Base-by-base conservation (phyloP, 2,113 vertebrate genomes). In the Brachypteracias leptosomus region DNA sequence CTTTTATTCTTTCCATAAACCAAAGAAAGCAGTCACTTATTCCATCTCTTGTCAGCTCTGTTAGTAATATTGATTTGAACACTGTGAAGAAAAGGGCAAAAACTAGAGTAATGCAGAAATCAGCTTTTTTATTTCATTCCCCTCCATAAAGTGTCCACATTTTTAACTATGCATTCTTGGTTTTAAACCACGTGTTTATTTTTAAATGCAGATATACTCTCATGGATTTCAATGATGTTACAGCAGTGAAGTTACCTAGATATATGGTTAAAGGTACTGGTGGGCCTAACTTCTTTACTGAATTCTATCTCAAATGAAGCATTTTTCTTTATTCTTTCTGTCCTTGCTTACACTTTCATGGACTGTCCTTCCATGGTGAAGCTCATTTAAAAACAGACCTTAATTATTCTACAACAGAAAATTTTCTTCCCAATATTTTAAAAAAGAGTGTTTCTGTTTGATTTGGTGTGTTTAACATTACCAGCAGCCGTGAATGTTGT, bases 231-330 rank as follows among this genome's bases (percentile, higher is more conserved):
- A 65, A 4, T 16, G 11, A 83, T 15, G 7, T n/a, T 55, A 70
- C 5, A 65, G 11, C 2, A 3, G 28, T 14, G 18, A 88, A 80
- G 7, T 71, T 71, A 77, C 11, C 4, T 15, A 58, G n/a, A 62
- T 42, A 46, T 0, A 38, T 5, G 0, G 12, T 55, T 51, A 57
- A 1, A 7, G 3, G 4, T 62, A 76, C 3, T 6, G 6, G 20
- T 1, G 0, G 85, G 16, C 28, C n/a, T 46, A 58, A 49, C 7
- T 59, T 73, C 38, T 46, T 29, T 65, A 38, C 2, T 54, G 49
- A 88, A 68, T 42, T 72, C 20, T 38, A 17, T 8, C 13, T 49
- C 31, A 74, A 75, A 73, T 29, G 3, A 81, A 90, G 10, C 4
- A 29, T n/a, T 54, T 73, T 62, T 76, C 29, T 78, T 68, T 40